Evolutionary conservation across 1,140 invertebrate genomes (phyloP), one percentile per base, ranked within the genome.

Genomic region (Drosophila kanapiae): DNA sequence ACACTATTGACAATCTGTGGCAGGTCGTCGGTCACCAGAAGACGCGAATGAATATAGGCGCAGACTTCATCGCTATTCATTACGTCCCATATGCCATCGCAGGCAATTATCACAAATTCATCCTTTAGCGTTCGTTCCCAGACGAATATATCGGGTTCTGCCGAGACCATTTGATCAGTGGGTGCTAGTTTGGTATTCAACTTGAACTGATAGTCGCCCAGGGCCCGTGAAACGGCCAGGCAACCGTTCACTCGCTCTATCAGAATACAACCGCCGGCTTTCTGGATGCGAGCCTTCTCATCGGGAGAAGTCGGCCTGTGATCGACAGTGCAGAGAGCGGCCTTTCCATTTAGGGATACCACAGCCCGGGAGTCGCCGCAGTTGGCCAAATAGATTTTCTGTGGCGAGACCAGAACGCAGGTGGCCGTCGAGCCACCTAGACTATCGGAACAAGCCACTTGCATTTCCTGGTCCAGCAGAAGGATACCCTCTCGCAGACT

Each of bases 51-150:
- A 18, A 72, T 58, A 13, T 37, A 72, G 3, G 47, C 31, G 23
- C 53, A 72, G 4, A 60, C 67, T 1, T 71, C 67, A 0, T 27
- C 23, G 23, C 53, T 51, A 10, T 13, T 51, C 67, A 72, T 72
- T 31, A 72, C 69, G 8, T 72, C 69, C 69, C 69, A 72, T 11
- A 72, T 48, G 29, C 69, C 69, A 11, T 72, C 69, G 37, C 69
- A 72, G 45, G 69, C 69, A 9, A 72, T 11, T 0, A 72, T 18
- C 23, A 72, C 7, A 9, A 72, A 72, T 7, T 72, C 67, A 37
- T 72, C 53, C 4, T n/a, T n/a, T 0, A 10, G 6, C 4, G 10
- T 11, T 9, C 69, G 69, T 0, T 72, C 23, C n/a, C 54, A 23
- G 2, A 37, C 45, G 9, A 27, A 51, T 9, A 71, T n/a, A 16